phyloP scores from a whole-genome alignment of 1,140 invertebrate genomes.

The Bombus impatiens region DNA sequence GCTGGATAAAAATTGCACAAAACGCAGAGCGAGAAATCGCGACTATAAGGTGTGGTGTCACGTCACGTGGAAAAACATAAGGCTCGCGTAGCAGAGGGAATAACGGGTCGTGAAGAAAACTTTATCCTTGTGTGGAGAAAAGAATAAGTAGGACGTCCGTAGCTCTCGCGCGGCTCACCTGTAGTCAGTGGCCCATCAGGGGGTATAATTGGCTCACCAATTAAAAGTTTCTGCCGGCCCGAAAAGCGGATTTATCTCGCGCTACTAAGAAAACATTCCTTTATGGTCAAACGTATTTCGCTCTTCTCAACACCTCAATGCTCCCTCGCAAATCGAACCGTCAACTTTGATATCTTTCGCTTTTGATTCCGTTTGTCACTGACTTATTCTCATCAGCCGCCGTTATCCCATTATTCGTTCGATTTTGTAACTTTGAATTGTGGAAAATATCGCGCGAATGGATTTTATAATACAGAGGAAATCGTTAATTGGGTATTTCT shows the following conservation, averaged over 20 bases:
- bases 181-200: not conserved
- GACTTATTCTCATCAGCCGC: not conserved
- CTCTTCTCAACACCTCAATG: not conserved
- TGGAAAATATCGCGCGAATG: not conserved
- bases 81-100: not conserved
- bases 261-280: slow-evolving; percentile 42
- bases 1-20: slow-evolving; percentile 2
- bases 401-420: not conserved
- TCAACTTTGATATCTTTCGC: not conserved
- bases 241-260: slow-evolving; percentile 34
- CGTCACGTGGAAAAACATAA: not conserved
- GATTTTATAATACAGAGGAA: not conserved
- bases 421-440: too few species aligned
- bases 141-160: slow-evolving; percentile 41
- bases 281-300: slow-evolving; percentile 10
- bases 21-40: not conserved
- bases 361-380: not conserved
- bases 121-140: slow-evolving; percentile 35
- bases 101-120: slow-evolving; percentile 13
- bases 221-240: slow-evolving; percentile 59
- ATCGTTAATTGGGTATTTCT: not conserved
- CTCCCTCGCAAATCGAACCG: not conserved
- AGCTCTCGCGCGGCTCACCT: not conserved
- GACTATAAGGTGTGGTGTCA: not conserved
- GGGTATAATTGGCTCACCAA: slow-evolving; percentile 62